Evolutionary conservation across 2,888 invertebrate species (phyloP).

Genomic region (Apomyelois bistriatella): DNA sequence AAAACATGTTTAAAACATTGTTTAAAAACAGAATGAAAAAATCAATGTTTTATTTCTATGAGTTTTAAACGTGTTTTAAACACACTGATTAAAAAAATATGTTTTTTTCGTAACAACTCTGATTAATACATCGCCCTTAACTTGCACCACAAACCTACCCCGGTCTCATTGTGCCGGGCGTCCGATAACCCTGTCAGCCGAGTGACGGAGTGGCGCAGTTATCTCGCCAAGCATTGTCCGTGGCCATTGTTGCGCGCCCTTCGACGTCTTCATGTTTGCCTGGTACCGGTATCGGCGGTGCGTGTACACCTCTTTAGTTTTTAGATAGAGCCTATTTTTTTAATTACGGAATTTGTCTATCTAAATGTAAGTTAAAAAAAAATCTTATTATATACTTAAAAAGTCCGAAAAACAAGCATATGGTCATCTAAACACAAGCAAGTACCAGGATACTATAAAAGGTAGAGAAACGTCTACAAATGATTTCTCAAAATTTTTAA

Average conservation of each 20-base stretch:
- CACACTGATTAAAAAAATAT: too few species aligned
- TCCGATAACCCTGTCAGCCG: conserved; percentile 75
- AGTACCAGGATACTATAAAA: too few species aligned
- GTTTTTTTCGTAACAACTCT: too few species aligned
- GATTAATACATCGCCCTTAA: not conserved
- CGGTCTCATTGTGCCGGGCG: conserved; percentile 42
- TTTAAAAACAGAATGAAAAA: too few species aligned
- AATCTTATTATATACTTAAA: too few species aligned
- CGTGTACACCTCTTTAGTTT: conserved; percentile 21
- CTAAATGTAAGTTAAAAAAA: too few species aligned
- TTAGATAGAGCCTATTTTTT: not conserved
- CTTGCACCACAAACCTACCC: conserved; percentile 20
- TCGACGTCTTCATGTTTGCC: conserved; percentile 59
- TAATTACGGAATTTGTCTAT: too few species aligned
- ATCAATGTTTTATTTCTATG: too few species aligned
- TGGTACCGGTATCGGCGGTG: conserved; percentile 14
- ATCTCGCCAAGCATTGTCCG: conserved; percentile 64
- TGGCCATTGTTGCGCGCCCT: conserved; percentile 53
- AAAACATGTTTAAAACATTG: too few species aligned
- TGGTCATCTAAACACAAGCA: too few species aligned
- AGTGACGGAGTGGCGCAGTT: conserved; percentile 75
- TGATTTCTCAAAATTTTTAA: not conserved
- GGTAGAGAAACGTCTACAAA: not conserved
- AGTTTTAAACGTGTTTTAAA: too few species aligned
- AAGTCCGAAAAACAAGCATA: too few species aligned